phyloP scores from a whole-genome alignment of 1,140 invertebrate species.

The Bombus waltoni region DNA sequence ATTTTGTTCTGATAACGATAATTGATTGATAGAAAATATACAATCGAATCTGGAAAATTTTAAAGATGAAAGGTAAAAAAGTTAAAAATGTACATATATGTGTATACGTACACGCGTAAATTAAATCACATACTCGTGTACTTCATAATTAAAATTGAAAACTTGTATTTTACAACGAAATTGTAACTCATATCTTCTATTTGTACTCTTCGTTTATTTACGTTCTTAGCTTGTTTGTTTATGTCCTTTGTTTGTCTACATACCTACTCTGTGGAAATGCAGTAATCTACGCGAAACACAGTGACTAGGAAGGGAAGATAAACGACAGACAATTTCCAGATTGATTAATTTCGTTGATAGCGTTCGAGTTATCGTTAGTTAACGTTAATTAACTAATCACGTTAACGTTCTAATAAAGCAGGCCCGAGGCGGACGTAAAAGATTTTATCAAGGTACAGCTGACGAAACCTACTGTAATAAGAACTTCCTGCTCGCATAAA shows the following conservation, averaged over 20 bases:
- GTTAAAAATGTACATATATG: no score
- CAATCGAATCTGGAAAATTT: neutral
- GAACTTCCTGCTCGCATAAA: neutral
- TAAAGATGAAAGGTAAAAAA: no score
- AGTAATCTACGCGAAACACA: neutral
- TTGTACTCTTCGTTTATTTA: neutral
- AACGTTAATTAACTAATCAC: neutral
- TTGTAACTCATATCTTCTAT: neutral
- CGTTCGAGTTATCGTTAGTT: neutral
- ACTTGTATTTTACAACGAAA: neutral
- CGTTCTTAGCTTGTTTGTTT: neutral
- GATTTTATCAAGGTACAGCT: neutral
- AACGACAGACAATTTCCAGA: neutral
- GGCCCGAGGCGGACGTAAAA: neutral
- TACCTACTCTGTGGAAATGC: neutral
- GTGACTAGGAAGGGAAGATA: neutral
- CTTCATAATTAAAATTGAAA: neutral
- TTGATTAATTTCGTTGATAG: neutral
- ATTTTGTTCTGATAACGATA: neutral
- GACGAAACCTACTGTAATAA: constrained; percentile 6
- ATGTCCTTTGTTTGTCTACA: neutral
- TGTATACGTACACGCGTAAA: no score
- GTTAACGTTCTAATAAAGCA: constrained; percentile 7
- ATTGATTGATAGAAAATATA: neutral
- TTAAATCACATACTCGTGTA: no score